Evolutionary conservation across 2,888 invertebrate genomes (phyloP), one percentile per base, ranked within the genome.

Genomic region (Eupithecia subfuscata): DNA sequence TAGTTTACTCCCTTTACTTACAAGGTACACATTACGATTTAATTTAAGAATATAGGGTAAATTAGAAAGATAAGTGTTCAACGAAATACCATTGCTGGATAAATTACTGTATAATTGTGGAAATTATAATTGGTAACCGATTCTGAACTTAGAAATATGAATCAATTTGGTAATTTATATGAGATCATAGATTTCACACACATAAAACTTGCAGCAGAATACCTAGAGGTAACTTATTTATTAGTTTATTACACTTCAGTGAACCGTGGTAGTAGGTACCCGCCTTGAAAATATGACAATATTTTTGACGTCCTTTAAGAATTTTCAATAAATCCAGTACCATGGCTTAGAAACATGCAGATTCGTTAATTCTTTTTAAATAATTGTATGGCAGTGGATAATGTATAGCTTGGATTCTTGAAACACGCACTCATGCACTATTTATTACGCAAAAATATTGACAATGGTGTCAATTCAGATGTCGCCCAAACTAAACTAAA

Each of bases 321-420:
- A 60, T 60, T 60, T 25, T 3, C 3, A 60, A 60, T 56, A 25
- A 25, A 25, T 12, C 60, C 25, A 30, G 64, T 34, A 70, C 40
- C 25, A 56, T 34, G 34, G 37, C 52, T 9, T 16, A 34, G 18
- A 34, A 18, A 64, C 34, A 64, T 30, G 63, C 63, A 56, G 25
- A 30, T 25, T 71, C 40, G 40, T 9, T 9, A 48, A 87, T 82
- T 22, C 52, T 56, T n/a, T 56, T 52, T 56, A 8, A n/a, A 48
- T 90, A 88, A 85, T 85, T 85, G 86, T 89, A 91, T 90, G 91
- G 91, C 92, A 91, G 92, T 92, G 92, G 84, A 84, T 85, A 86
- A 65, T 52, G 11, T 64, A 5, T 65, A 18, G 73, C n/a, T 18
- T n/a, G 18, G 30, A 30, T 64, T 45, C 14, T 65, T 52, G 64